These are phyloP conservation scores for Linurgus olivaceus DNA, from an alignment of 2,797 vertebrate genomes.

Conservation along the genomic window DNA sequence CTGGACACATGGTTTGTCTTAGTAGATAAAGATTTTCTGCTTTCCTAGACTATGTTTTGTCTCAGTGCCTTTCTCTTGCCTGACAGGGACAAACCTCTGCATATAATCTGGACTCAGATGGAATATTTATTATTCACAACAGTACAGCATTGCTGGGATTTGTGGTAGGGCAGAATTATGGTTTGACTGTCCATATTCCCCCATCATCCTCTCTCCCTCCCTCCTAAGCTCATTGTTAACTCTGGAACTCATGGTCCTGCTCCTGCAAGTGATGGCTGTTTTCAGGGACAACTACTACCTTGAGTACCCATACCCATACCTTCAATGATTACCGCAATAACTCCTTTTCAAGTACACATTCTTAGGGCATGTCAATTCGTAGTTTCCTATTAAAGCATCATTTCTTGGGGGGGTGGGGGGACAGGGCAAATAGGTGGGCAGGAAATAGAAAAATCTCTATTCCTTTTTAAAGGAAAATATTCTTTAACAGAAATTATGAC, in stretches of 20 bases:
- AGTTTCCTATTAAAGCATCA: not conserved
- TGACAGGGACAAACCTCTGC: not conserved
- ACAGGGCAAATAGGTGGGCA: fast-evolving
- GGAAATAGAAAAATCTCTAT: not conserved
- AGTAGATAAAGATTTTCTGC: not conserved
- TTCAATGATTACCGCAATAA: not conserved
- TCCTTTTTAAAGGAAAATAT: not conserved
- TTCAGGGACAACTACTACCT: not conserved
- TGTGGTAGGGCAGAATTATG: not conserved
- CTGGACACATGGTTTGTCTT: not conserved
- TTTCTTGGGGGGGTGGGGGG: fast-evolving
- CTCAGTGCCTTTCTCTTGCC: not conserved
- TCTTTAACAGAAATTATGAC: not conserved
- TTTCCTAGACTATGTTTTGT: not conserved
- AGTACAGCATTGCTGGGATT: not conserved
- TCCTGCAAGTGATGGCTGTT: not conserved
- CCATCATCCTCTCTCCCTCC: not conserved
- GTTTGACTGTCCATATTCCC: not conserved
- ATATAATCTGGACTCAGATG: not conserved
- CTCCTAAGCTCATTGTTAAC: not conserved
- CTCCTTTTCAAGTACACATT: not conserved
- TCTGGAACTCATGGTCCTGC: not conserved
- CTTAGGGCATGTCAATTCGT: not conserved
- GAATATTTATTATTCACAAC: not conserved
- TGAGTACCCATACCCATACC: not conserved